Base-by-base conservation (phyloP, 2,113 vertebrate genomes). In the Alosa alosa region DNA sequence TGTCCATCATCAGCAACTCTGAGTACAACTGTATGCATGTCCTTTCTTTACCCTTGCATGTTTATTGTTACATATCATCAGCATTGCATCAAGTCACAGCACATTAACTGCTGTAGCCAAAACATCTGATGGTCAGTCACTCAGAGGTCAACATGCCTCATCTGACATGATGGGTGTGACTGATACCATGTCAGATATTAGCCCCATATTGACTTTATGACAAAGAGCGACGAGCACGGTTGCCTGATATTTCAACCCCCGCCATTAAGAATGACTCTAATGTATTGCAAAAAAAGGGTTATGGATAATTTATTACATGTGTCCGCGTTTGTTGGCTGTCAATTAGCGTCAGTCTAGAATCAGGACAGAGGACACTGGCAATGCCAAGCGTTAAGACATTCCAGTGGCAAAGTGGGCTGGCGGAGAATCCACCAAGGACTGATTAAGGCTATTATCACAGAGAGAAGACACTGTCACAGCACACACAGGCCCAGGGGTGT, bases 121-220 rank as follows among this genome's bases (percentile, higher is more conserved):
- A 78, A 78, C 72, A 78, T 78, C 31, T 39, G 72, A 78, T 39
- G 72, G 72, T 78, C 72, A 78, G 72, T 78, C 72, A 41, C 72
- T 78, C 36, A 39, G 41, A 85, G 82, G 86, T 78, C 84, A 86
- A 81, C 83, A 82, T 84, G 85, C 68, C 81, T 88, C 47, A 84
- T 72, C 60, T 86, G 89, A 90, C 89, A 86, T 78, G 72, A 78
- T 78, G 72, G 6, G 25, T 60, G 46, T 89, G 89, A 88, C 85
- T 85, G 87, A 89, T 88, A 84, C 55, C 47, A 82, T 85, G 55
- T 85, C 83, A 84, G 47, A 82, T 88, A 85, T 87, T 85, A 36
- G 55, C 68, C 13, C 39, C 86, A 36, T 86, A 89, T 89, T 41
- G 83, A 85, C 57, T 89, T 89, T 89, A 86, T 89, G 86, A 87